Percentiles rank a stretch among this genome's conserved stretches.
phyloP scores from a whole-genome alignment of 2,113 vertebrate genomes.

The Mohoua ochrocephala region DNA sequence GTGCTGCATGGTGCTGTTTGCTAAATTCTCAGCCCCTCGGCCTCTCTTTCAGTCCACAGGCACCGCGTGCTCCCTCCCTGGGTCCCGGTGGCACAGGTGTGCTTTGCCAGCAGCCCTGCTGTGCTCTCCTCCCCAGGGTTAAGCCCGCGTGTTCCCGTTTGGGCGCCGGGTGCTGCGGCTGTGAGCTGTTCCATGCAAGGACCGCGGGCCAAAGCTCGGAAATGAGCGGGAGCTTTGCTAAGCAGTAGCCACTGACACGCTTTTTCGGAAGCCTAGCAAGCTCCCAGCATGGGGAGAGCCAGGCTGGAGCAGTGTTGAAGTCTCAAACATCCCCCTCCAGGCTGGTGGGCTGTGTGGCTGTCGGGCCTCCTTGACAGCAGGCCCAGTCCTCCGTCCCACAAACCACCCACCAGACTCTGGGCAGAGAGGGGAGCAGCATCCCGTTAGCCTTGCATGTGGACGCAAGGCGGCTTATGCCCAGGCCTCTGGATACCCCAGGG shows the following conservation, averaged over 20 bases:
- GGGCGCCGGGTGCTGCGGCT: fast-evolving
- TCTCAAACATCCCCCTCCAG: neutral
- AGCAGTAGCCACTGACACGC: fast-evolving
- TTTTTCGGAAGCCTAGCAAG: neutral
- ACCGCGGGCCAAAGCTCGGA: fast-evolving
- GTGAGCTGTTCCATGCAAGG: neutral
- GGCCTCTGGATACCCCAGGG: neutral
- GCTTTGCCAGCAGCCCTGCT: neutral
- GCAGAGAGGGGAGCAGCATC: neutral
- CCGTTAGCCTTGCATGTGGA: fast-evolving
- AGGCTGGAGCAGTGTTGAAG: fast-evolving
- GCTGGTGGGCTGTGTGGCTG: neutral
- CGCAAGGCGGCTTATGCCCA: fast-evolving
- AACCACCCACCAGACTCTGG: no score
- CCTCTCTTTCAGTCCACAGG: neutral
- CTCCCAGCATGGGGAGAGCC: fast-evolving
- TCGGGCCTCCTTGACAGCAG: neutral
- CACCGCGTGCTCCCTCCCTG: neutral
- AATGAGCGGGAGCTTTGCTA: neutral
- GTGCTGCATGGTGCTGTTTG: neutral
- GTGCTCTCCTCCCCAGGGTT: neutral
- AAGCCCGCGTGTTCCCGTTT: fast-evolving
- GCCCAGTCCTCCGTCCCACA: neutral
- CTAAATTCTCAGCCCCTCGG: fast-evolving
- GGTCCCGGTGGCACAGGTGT: neutral